Conservation (phyloP, 2,797 vertebrate genomes). For the Meriones psammophilus region DNA sequence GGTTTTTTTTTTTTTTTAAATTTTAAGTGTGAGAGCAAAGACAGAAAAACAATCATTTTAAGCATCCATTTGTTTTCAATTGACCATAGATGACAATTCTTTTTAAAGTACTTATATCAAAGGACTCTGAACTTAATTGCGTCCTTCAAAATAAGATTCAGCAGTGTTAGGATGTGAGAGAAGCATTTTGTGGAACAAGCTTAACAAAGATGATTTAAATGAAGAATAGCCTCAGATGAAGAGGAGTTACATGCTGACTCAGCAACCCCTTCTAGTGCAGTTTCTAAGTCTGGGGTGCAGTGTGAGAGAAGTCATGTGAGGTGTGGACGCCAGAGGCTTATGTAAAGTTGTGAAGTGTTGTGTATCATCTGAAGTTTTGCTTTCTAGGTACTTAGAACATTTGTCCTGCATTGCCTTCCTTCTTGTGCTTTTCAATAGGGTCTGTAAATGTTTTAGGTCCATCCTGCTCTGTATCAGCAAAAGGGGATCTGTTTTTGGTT, state of each 20-base stretch:
- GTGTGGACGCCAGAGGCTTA: neutral
- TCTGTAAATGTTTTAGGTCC: neutral
- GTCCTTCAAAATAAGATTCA: neutral
- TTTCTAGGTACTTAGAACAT: neutral
- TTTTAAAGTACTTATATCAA: neutral
- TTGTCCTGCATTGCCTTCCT: neutral
- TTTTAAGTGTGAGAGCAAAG: slow-evolving; percentile 26
- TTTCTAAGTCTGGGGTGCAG: neutral
- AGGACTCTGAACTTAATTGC: neutral
- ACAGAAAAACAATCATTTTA: neutral
- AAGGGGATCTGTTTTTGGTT: neutral
- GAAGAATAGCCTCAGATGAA: neutral
- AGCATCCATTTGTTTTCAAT: slow-evolving; percentile 20
- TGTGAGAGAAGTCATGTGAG: neutral
- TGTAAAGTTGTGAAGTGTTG: neutral
- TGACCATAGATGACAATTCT: neutral
- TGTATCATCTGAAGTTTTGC: neutral
- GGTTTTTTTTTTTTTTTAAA: neutral
- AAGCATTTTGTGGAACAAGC: neutral
- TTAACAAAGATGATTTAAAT: neutral
- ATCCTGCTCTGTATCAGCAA: rapidly evolving
- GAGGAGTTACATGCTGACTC: neutral
- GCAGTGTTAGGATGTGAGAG: neutral
- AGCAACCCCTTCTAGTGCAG: too few relatives aligned
- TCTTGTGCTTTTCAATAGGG: neutral